Evolutionary conservation across 2,888 invertebrate genomes (phyloP).

Genomic region (Polymixis lichenea): DNA sequence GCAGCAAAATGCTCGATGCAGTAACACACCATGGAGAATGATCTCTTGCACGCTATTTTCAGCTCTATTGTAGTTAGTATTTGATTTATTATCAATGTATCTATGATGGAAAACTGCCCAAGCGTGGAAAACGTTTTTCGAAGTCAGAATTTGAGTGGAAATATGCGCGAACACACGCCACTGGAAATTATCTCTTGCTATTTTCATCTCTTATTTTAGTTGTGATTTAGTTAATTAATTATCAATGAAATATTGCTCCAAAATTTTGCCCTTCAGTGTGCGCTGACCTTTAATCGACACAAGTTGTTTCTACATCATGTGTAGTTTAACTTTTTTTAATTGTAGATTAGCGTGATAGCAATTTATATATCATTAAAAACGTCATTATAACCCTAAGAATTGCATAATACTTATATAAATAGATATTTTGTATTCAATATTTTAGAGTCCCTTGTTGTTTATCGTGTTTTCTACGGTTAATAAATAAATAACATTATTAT

Average conservation of each 20-base stretch:
- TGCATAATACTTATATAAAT: constrained; percentile 60
- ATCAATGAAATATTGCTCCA: not conserved
- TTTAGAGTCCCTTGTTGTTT: constrained; percentile 69
- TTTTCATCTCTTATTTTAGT: not conserved
- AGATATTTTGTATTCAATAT: constrained; percentile 70
- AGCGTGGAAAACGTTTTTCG: not conserved
- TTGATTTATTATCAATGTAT: not conserved
- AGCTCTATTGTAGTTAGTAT: not conserved
- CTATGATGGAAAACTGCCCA: too few species aligned
- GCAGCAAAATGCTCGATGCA: not conserved
- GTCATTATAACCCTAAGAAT: constrained; percentile 53
- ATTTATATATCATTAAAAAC: constrained; percentile 47
- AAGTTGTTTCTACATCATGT: constrained; percentile 13
- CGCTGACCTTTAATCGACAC: not conserved
- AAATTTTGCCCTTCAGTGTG: constrained; percentile 8
- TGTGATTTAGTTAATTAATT: too few species aligned
- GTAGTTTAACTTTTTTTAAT: not conserved
- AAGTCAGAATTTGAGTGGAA: not conserved
- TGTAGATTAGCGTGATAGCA: constrained; percentile 52
- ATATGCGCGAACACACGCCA: too few species aligned
- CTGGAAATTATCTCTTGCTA: not conserved
- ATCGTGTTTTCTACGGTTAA: constrained; percentile 70
- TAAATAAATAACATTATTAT: constrained; percentile 72
- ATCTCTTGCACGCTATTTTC: not conserved
- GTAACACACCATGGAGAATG: not conserved